Base-by-base conservation (phyloP, 2,113 vertebrate genomes). In the Ploceus nigricollis region DNA sequence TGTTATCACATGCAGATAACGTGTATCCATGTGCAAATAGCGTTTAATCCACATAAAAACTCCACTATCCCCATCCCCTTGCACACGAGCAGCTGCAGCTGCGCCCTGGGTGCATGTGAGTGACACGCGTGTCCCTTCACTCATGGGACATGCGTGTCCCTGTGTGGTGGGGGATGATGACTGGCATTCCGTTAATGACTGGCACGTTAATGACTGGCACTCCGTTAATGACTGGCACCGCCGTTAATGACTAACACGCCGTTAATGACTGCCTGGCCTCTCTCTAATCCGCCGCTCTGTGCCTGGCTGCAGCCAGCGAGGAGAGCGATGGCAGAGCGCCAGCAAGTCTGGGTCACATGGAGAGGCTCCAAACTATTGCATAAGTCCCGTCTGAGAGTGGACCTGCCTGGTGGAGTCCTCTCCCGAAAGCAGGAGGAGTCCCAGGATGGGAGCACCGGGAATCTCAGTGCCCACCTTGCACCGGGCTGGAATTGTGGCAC, bases 341-440 rank as follows among this genome's bases (percentile, higher is more conserved):
- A 97, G 93, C 89, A 76, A 97, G 97, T 97, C 97, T 98, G 97
- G 97, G 94, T 97, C 97, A 95, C 70, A 70, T 96, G 96, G 97
- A 95, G 82, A 31, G 2, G 77, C 93, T 97, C 97, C 97, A 97
- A 82, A 70, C 63, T 82, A 77, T 97, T 97, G 97, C 92, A 93
- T 96, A 97, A 97, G 78, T 96, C 75, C 65, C 3, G 92, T 96
- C 96, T 96, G 95, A 95, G 91, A 96, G 96, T 54, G 91, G 89
- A 96, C 94, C 92, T 89, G 90, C 90, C 31, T 21, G 83, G 82
- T 91, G 87, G 95, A 95, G 90, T 23, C 72, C 57, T 82, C 89
- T 94, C 89, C 92, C 60, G 58, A 73, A 57, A 80, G 83, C 48
- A 70, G 45, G 84, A 85, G 77, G 54, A 80, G 75, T 14, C 42